phyloP scores from a whole-genome alignment of 2,888 invertebrate species.

The Neoaliturus tenellus region DNA sequence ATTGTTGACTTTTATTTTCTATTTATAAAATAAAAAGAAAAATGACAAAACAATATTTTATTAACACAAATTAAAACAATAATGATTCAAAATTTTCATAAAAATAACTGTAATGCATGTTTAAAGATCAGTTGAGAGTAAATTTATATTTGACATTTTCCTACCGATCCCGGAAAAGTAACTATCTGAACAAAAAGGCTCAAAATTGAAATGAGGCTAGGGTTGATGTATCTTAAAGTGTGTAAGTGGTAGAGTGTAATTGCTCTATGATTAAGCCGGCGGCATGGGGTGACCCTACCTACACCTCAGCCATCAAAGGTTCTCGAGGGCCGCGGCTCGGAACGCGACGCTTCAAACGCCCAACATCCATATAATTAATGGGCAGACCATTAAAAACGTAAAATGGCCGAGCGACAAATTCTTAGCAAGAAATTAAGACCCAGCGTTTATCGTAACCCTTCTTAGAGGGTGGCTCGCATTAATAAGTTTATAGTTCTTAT shows the following conservation, averaged over 20 bases:
- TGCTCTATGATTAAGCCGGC: conserved; percentile 16
- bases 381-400: conserved; percentile 14
- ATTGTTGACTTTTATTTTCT: too few relatives aligned
- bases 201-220: background rate
- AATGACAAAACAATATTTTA: too few relatives aligned
- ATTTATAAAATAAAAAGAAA: too few relatives aligned
- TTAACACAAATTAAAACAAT: too few relatives aligned
- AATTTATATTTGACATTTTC: too few relatives aligned
- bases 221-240: conserved; percentile 14
- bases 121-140: too few relatives aligned
- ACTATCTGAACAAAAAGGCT: too few relatives aligned
- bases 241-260: conserved; percentile 4
- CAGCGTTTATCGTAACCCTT: background rate
- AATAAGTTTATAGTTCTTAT: background rate
- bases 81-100: too few relatives aligned
- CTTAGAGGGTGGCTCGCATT: background rate
- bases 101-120: too few relatives aligned
- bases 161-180: background rate
- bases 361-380: conserved; percentile 15
- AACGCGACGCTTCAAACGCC: background rate
- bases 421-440: conserved; percentile 12
- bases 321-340: background rate
- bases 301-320: background rate
- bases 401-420: background rate
- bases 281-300: conserved; percentile 13